phyloP scores from a whole-genome alignment of 2,888 invertebrate species.

The Pomacea canaliculata region DNA sequence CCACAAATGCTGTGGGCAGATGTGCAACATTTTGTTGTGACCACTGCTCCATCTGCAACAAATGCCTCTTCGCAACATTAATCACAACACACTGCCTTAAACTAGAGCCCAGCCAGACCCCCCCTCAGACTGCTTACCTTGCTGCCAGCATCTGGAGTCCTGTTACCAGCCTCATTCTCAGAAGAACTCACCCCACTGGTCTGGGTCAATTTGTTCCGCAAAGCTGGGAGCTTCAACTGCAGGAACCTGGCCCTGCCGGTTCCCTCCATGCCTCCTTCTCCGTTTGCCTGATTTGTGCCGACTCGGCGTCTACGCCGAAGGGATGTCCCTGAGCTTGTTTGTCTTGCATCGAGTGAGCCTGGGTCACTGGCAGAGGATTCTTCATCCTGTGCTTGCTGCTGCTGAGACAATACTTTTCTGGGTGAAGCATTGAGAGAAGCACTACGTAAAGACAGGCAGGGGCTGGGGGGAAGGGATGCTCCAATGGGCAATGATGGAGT shows the following conservation, averaged over 20 bases:
- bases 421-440: constrained; percentile 14
- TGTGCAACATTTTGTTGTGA: no score
- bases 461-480: not conserved
- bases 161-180: constrained; percentile 33
- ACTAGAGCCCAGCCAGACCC: no score
- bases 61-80: no score
- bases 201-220: constrained; percentile 22
- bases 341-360: constrained; percentile 12
- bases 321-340: constrained; percentile 10
- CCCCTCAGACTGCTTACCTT: constrained; percentile 24
- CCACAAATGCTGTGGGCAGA: no score
- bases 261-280: not conserved
- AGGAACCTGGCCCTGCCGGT: not conserved
- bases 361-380: constrained; percentile 24
- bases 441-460: not conserved
- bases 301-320: constrained; percentile 19
- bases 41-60: no score
- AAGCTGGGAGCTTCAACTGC: constrained; percentile 24
- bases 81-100: no score
- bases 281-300: constrained; percentile 18
- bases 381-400: constrained; percentile 10
- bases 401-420: constrained; percentile 12
- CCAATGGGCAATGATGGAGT: not conserved
- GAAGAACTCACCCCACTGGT: constrained; percentile 32
- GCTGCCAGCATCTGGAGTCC: constrained; percentile 29